Conservation (phyloP, 2,113 vertebrate species). For the Vombatus ursinus region DNA sequence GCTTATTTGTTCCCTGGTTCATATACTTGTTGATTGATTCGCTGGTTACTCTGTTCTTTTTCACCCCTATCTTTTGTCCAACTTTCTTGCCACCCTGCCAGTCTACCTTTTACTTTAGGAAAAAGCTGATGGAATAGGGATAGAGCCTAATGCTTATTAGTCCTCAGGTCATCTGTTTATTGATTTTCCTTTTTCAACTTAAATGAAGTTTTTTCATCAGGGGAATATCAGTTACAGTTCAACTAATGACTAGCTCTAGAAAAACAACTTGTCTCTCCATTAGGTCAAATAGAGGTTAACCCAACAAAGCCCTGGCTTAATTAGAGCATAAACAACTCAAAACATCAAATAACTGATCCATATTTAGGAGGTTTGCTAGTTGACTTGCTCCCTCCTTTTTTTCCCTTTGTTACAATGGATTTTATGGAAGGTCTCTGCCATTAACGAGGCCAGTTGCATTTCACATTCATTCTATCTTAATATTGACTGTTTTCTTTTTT, state of each 20-base stretch:
- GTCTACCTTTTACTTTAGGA: constrained; percentile 63
- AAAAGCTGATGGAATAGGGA: constrained; percentile 76
- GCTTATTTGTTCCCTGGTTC: neutral
- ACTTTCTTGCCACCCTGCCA: neutral
- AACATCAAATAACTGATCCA: constrained; percentile 78
- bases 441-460: constrained; percentile 18
- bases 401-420: constrained; percentile 23
- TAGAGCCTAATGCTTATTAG: constrained; percentile 80
- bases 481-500: constrained; percentile 37
- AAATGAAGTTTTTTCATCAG: constrained; percentile 85
- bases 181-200: constrained; percentile 86
- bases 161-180: constrained; percentile 86
- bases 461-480: constrained; percentile 33
- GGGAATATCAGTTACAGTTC: constrained; percentile 85
- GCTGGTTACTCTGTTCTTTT: neutral
- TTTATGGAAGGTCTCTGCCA: neutral
- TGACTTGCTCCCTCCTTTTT: constrained; percentile 23
- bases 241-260: constrained; percentile 84
- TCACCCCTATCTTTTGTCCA: constrained; percentile 7
- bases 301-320: constrained; percentile 84
- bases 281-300: constrained; percentile 86
- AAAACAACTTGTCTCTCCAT: constrained; percentile 80
- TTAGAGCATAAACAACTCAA: constrained; percentile 82
- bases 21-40: neutral
- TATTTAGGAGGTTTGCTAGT: constrained; percentile 65